phyloP scores from a whole-genome alignment of 2,888 invertebrate genomes.

The Nymphalis c-album region DNA sequence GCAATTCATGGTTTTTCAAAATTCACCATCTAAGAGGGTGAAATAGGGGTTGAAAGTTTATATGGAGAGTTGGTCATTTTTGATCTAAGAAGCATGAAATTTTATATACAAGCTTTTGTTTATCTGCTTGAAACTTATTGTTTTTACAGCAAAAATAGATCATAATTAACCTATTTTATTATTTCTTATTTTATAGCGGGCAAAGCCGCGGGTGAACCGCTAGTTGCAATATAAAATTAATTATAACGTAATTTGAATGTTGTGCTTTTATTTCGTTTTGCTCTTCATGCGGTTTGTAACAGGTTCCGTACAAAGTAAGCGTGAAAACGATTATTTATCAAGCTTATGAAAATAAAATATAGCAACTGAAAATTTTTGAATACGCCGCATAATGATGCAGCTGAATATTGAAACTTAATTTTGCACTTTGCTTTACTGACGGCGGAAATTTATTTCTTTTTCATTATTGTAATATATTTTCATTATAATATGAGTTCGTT shows the following conservation, averaged over 20 bases:
- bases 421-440: not conserved
- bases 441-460: conserved; percentile 4
- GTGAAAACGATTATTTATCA: conserved; percentile 35
- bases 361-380: conserved; percentile 23
- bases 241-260: conserved; percentile 25
- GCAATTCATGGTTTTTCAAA: no score
- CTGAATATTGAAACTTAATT: conserved; percentile 15
- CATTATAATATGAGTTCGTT: no score
- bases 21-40: no score
- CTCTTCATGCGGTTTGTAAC: conserved; percentile 28
- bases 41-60: no score
- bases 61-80: no score
- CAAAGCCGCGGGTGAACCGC: no score
- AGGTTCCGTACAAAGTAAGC: conserved; percentile 27
- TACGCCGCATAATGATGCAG: conserved; percentile 6
- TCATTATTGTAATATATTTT: not conserved
- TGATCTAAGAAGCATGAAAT: no score
- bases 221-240: conserved; percentile 23
- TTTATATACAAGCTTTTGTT: no score
- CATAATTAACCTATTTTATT: no score
- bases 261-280: conserved; percentile 25
- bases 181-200: no score
- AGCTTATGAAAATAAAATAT: conserved; percentile 37
- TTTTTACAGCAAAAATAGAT: no score
- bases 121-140: no score